A percentile compares a stretch with the other conserved stretches of the same genome.
phyloP scores from a whole-genome alignment of 2,113 vertebrate species.

The Trematomus loennbergii region DNA sequence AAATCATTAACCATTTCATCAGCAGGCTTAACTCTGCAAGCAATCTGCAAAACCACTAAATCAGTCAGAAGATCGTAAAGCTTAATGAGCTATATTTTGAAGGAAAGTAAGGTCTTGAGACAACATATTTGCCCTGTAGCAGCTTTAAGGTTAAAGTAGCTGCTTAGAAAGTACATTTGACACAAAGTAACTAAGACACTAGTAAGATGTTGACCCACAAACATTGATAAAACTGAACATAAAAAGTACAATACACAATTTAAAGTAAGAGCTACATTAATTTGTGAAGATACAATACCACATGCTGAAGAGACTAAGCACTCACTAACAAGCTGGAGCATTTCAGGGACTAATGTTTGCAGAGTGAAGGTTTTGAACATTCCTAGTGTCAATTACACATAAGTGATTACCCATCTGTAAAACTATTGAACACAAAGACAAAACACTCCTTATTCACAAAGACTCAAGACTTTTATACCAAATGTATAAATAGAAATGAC shows the following conservation, averaged over 20 bases:
- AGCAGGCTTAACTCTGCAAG: constrained; percentile 37
- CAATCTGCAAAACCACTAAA: constrained; percentile 13
- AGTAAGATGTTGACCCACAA: neutral
- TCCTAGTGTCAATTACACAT: constrained; percentile 12
- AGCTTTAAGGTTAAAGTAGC: constrained; percentile 5
- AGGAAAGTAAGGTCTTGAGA: constrained; percentile 4
- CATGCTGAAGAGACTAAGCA: neutral
- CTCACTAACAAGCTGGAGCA: neutral
- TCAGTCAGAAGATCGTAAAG: neutral
- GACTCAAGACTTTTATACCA: neutral
- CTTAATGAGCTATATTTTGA: constrained; percentile 12
- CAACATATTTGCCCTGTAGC: constrained; percentile 6
- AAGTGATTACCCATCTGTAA: neutral
- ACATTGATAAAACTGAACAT: neutral
- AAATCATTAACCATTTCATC: constrained; percentile 59
- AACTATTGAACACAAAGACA: constrained; percentile 5
- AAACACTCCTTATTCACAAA: constrained; percentile 5
- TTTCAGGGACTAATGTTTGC: neutral
- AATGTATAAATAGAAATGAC: neutral
- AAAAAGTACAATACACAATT: neutral
- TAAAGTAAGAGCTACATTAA: neutral
- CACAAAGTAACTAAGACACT: neutral
- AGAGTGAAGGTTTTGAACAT: constrained; percentile 3
- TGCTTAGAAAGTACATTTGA: neutral
- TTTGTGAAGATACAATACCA: neutral